Base-by-base conservation (phyloP, 2,113 vertebrate species). In the Chaenocephalus aceratus region DNA sequence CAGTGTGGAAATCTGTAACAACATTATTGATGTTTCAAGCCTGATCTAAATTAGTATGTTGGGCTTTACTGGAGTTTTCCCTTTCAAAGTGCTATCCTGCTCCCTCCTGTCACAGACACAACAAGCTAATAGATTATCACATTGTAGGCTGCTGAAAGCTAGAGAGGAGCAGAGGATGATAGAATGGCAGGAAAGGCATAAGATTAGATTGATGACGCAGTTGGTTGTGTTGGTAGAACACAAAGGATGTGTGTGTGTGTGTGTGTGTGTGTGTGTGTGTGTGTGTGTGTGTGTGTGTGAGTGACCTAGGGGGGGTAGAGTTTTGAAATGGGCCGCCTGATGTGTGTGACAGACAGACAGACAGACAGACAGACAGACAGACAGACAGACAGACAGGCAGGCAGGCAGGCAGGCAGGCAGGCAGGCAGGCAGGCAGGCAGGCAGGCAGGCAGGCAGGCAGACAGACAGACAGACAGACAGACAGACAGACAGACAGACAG, bases 201-300 rank as follows among this genome's bases (percentile, higher is more conserved):
- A 51, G 70, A 86, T 79, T 63, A 86, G 86, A 84, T 75, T 53
- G 63, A 84, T 84, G 83, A 83, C 70, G 80, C 75, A 75, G 72
- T 83, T 72, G 59, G 52, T 75, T 69, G 82, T 73, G 60, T 74
- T 81, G 58, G 53, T 41, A 80, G 76, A 75, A 75, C 72, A 80
- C 72, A 75, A 57, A 79, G 45, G 66, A 71, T 68, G 63, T 78
- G 48, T 72, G 60, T 75, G 65, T 74, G 54, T 64, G 51, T 70
- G 67, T 57, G 53, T 71, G 67, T 56, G 53, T 58, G 52, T 45
- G 68, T 48, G 15, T 77, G 64, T 61, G 70, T 80, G 21, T 21
- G 52, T 62, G 36, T 79, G 67, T 78, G 71, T 76, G 80, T 21
- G 21, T 21, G 21, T 21, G 21, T 21, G 21, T 21, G 21, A 1